Percentiles rank a stretch among this genome's conserved stretches.
These are phyloP conservation scores for Cariama cristata DNA, from an alignment of 2,113 vertebrate species.

Conservation along the genomic window DNA sequence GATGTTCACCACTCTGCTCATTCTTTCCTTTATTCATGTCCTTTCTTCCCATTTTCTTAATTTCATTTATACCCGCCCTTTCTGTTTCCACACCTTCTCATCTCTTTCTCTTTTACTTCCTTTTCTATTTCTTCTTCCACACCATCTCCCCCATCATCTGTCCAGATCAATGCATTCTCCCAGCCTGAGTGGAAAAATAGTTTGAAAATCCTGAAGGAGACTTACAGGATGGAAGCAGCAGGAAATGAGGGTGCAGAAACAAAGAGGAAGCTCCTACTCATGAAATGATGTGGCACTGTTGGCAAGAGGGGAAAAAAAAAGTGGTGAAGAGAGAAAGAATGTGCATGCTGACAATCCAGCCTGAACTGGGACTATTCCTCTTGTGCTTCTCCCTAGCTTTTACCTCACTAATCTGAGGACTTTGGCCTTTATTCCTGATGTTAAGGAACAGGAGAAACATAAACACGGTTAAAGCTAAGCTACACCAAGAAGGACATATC, in stretches of 20 bases:
- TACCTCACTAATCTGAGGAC: not conserved
- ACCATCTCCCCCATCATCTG: not conserved
- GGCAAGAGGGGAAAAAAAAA: not conserved
- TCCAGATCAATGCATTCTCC: not conserved
- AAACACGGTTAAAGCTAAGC: not conserved
- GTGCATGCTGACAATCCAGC: not conserved
- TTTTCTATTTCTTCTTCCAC: not conserved
- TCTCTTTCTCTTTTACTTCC: not conserved
- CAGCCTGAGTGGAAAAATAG: not conserved
- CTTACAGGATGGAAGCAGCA: not conserved
- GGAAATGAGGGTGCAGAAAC: slow-evolving; percentile 38
- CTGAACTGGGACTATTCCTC: not conserved
- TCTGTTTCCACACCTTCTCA: not conserved
- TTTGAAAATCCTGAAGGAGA: not conserved
- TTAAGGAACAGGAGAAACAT: not conserved
- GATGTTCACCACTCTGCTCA: not conserved
- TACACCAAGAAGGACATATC: not conserved
- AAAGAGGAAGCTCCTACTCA: slow-evolving; percentile 16
- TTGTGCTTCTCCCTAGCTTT: not conserved
- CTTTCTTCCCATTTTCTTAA: not conserved
- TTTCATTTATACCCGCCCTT: not conserved
- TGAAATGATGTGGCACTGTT: not conserved
- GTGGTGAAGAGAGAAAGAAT: not conserved
- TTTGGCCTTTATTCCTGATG: not conserved
- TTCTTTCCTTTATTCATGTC: not conserved